Percentiles rank a stretch among this genome's conserved stretches.
These are phyloP conservation scores for Callopanchax toddi DNA, from an alignment of 2,113 vertebrate genomes.

Conservation along the genomic window DNA sequence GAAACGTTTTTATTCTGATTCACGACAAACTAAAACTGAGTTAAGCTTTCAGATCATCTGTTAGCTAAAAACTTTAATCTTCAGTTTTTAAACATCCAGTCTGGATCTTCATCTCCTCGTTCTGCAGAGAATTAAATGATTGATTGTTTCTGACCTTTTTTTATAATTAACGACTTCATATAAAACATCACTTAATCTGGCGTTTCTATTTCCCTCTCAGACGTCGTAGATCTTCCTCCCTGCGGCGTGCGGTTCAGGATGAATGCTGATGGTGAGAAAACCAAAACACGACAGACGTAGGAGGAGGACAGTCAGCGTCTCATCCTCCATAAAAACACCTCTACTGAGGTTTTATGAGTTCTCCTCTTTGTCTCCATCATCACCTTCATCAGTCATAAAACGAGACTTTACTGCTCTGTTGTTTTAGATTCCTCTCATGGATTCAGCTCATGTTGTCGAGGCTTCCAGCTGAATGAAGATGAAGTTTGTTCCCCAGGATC, in stretches of 20 bases:
- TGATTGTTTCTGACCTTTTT: conserved; percentile 22
- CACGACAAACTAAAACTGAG: too few relatives aligned
- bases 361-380: neutral
- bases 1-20: too few relatives aligned
- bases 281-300: conserved; percentile 21
- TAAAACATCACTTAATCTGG: conserved; percentile 39
- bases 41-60: too few relatives aligned
- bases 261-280: conserved; percentile 7
- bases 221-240: conserved; percentile 19
- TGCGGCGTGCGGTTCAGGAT: neutral
- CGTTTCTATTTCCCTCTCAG: conserved; percentile 26
- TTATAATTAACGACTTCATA: conserved; percentile 22
- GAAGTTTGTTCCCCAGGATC: neutral
- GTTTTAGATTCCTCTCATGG: neutral
- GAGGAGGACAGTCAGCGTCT: too few relatives aligned
- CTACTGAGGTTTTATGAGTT: conserved; percentile 6
- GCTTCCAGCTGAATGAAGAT: neutral
- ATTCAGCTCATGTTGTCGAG: neutral
- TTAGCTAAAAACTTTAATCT: too few relatives aligned
- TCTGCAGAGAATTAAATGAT: neutral
- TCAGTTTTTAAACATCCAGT: too few relatives aligned
- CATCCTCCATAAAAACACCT: conserved; percentile 7
- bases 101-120: neutral
- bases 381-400: neutral
- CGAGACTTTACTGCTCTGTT: neutral